These are phyloP conservation scores for Sinocyclocheilus maitianheensis DNA, from an alignment of 2,113 vertebrate genomes.

Conservation along the genomic window DNA sequence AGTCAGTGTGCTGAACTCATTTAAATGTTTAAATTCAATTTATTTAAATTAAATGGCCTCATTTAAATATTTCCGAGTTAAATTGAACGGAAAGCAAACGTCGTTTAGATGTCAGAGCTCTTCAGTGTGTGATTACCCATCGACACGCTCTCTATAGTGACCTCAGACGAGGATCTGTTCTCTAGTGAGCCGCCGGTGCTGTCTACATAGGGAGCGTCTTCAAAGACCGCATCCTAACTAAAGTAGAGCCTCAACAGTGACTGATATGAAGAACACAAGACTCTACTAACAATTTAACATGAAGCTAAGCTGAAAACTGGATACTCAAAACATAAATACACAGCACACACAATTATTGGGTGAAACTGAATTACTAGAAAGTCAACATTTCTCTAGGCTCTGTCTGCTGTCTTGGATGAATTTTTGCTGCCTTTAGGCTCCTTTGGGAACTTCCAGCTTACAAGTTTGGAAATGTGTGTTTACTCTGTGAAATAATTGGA, in stretches of 20 bases:
- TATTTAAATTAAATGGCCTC: conserved; percentile 1
- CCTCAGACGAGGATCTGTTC: background rate
- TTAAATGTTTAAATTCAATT: conserved; percentile 25
- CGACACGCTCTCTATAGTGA: background rate
- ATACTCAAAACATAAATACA: background rate
- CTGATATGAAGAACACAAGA: background rate
- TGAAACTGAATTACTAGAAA: background rate
- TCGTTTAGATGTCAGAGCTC: background rate
- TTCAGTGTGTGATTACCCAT: background rate
- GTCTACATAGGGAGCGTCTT: background rate
- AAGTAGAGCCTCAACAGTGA: background rate
- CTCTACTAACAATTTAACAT: background rate
- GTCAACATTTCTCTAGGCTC: background rate
- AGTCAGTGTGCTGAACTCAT: conserved; percentile 33
- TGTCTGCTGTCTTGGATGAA: background rate
- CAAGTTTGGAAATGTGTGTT: background rate
- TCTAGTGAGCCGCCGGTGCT: background rate
- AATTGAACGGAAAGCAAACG: conserved; percentile 22
- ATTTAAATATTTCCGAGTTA: background rate
- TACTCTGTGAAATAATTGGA: background rate
- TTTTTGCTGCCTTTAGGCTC: background rate
- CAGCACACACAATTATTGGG: background rate
- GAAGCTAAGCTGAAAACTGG: background rate
- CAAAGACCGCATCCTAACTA: background rate
- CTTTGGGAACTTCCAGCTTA: background rate